Evolutionary conservation across 2,797 vertebrate genomes (phyloP).

Genomic region (Lepilemur septentrionalis): DNA sequence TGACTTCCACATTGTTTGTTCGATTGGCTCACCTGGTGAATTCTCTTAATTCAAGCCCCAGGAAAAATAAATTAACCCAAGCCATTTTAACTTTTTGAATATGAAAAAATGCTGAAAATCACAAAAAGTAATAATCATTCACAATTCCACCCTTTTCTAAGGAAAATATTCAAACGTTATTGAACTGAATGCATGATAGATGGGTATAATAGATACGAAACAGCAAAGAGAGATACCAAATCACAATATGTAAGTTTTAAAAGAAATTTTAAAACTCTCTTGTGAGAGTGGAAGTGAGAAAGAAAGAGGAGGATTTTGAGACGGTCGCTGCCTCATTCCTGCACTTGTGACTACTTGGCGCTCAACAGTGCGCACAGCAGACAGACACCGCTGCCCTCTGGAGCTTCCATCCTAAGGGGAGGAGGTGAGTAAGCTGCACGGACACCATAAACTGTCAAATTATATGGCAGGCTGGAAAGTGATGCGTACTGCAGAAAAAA

Average conservation of each 20-base stretch:
- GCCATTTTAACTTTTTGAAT: neutral
- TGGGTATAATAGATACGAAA: neutral
- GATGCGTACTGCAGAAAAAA: neutral
- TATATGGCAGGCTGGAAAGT: neutral
- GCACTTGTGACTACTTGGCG: no score
- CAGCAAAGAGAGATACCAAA: neutral
- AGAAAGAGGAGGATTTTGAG: neutral
- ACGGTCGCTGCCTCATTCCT: neutral
- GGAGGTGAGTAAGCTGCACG: rapidly evolving
- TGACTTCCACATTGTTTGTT: neutral
- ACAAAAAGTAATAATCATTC: no score
- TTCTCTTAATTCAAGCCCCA: neutral
- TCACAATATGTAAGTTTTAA: neutral
- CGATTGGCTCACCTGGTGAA: neutral
- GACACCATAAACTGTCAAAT: neutral
- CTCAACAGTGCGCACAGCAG: neutral
- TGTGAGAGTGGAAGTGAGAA: no score
- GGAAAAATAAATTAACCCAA: neutral
- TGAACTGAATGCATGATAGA: neutral
- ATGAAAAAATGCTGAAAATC: neutral
- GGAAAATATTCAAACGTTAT: neutral
- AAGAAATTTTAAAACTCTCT: neutral
- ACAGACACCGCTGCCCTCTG: neutral
- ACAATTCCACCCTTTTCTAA: neutral
- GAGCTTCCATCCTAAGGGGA: neutral